Base-by-base conservation (phyloP, 2,797 vertebrate genomes). In the Tachyglossus aculeatus region DNA sequence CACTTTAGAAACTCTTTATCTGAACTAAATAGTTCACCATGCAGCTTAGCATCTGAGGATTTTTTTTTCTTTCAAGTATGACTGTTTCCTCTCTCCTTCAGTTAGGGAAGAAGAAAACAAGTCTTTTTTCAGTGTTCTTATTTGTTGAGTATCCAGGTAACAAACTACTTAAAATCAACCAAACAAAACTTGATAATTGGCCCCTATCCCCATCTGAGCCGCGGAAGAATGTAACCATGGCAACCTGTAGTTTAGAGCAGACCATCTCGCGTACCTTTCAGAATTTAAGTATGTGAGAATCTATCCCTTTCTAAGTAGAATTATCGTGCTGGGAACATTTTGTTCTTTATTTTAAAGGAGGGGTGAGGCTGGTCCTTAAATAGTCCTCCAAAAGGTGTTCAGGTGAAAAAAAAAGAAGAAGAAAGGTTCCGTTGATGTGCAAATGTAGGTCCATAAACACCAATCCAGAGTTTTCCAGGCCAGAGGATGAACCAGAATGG, bases 181-280 rank as follows among this genome's bases (percentile, higher is more conserved):
- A 92, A 91, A 92, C 85, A 90, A 91, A 93, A 92, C 89, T 91
- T 92, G 87, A 85, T 92, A 92, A 92, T 92, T 92, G 86, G 85
- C 81, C 84, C 87, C 81, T 84, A 88, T 91, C 85, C 83, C 82
- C 74, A 87, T 89, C 84, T 87, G 84, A 93, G 88, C 84, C 33
- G 36, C 78, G 77, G 79, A 90, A 87, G 53, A 84, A 72, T 71
- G 91, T 92, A 91, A 88, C 90, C 89, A 91, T 91, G 67, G 86
- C 66, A 94, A 93, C 90, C 12, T 72, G 79, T 77, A 73, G 1
- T 86, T 87, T 88, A 79, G 69, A 66, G 36, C 77, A 86, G 87
- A 82, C 87, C 90, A 86, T 88, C 87, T 90, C 43, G 24, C 81
- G 74, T 81, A 89, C 85, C 74, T 90, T 90, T 87, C 85, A 90